Percentiles rank a stretch among this genome's conserved stretches.
These are phyloP conservation scores for Charina bottae DNA, from an alignment of 2,113 vertebrate genomes.

Conservation along the genomic window DNA sequence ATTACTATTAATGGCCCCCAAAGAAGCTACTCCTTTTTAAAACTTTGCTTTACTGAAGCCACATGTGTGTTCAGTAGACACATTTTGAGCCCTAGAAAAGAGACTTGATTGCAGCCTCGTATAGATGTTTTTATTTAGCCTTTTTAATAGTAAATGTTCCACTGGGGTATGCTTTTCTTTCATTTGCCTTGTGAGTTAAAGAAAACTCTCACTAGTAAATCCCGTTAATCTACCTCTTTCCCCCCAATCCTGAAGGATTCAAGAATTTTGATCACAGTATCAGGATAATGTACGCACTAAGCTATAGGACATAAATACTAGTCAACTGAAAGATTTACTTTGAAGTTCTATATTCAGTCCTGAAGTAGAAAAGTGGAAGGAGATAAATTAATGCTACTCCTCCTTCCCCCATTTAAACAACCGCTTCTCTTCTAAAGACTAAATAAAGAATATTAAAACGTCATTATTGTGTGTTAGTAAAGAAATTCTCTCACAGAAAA, in stretches of 20 bases:
- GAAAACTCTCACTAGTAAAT: not conserved
- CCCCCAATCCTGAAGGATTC: not conserved
- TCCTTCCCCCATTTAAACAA: not conserved
- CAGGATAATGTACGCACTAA: not conserved
- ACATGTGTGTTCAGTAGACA: too few relatives aligned
- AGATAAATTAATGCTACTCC: not conserved
- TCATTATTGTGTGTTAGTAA: not conserved
- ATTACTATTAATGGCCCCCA: not conserved
- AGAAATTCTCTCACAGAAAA: not conserved
- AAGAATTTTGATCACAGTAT: not conserved
- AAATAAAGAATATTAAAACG: not conserved
- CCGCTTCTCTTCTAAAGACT: not conserved
- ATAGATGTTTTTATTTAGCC: not conserved
- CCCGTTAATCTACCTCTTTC: not conserved
- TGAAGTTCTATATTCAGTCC: rapidly evolving
- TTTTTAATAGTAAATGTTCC: not conserved
- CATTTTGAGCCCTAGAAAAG: not conserved
- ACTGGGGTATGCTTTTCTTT: not conserved
- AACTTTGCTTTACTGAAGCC: not conserved
- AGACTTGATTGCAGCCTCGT: not conserved
- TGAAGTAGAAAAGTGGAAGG: not conserved
- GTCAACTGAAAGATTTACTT: not conserved
- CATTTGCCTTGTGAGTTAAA: not conserved
- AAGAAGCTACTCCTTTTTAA: not conserved
- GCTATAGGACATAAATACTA: not conserved